phyloP scores from a whole-genome alignment of 2,888 invertebrate genomes.

The Polietes domitor region DNA sequence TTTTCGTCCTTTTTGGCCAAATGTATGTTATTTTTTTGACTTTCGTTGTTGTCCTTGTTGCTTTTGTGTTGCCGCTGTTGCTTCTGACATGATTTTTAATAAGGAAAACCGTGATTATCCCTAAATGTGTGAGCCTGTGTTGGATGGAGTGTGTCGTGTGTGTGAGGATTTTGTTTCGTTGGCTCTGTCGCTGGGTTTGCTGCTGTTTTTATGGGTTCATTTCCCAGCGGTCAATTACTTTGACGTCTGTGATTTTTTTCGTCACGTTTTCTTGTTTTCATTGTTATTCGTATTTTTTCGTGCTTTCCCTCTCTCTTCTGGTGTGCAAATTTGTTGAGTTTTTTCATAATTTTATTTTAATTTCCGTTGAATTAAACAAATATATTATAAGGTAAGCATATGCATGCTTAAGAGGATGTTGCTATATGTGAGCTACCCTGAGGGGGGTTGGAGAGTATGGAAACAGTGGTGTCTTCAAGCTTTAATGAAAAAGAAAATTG shows the following conservation, averaged over 20 bases:
- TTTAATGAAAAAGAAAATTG: too few relatives aligned
- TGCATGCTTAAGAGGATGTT: slow-evolving; percentile 57
- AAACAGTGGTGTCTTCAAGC: slow-evolving; percentile 1
- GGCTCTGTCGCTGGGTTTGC: slow-evolving; percentile 69
- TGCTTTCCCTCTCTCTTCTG: neutral
- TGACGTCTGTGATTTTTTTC: slow-evolving; percentile 76
- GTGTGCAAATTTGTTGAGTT: slow-evolving; percentile 20
- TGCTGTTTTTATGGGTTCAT: slow-evolving; percentile 77
- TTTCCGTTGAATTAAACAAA: slow-evolving; percentile 69
- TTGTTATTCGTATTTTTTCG: slow-evolving; percentile 9
- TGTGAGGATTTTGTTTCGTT: slow-evolving; percentile 66
- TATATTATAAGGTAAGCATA: slow-evolving; percentile 62
- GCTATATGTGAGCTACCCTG: neutral
- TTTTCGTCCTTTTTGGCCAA: slow-evolving; percentile 27
- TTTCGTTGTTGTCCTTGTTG: too few relatives aligned
- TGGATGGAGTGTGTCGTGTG: slow-evolving; percentile 54
- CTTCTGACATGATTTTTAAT: slow-evolving; percentile 69
- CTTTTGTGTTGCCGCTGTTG: slow-evolving; percentile 22
- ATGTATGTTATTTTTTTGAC: slow-evolving; percentile 19
- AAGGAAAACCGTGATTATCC: slow-evolving; percentile 64
- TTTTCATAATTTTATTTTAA: slow-evolving; percentile 69
- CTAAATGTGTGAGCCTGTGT: slow-evolving; percentile 54
- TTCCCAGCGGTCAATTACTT: slow-evolving; percentile 79
- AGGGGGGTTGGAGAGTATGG: neutral
- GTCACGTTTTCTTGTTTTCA: slow-evolving; percentile 52